Percentiles rank a stretch among this genome's conserved stretches.
phyloP scores from a whole-genome alignment of 2,888 invertebrate genomes.

The Chaetoderma sp. region DNA sequence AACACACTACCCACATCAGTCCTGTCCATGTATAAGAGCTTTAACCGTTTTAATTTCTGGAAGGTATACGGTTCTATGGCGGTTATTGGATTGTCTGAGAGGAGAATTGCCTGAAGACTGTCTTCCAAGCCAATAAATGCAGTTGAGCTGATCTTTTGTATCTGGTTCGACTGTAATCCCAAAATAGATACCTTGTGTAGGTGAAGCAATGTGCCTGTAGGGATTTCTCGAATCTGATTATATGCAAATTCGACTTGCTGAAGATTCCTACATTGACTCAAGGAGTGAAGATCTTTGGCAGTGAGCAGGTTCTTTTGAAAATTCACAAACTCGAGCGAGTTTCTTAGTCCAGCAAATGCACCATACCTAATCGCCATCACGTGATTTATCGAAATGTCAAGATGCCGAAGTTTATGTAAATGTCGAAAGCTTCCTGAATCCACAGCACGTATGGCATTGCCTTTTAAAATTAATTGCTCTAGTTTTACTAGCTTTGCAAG shows the following conservation, averaged over 20 bases:
- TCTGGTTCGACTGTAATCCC: conserved; percentile 25
- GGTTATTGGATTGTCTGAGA: conserved; percentile 26
- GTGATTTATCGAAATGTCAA: conserved; percentile 26
- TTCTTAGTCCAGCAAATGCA: conserved; percentile 23
- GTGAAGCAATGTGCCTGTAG: not conserved
- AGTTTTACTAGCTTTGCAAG: conserved; percentile 22
- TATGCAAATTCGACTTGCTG: conserved; percentile 25
- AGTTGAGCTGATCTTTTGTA: conserved; percentile 9
- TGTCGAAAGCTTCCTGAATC: conserved; percentile 18
- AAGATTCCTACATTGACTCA: conserved; percentile 22
- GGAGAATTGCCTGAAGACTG: conserved; percentile 21
- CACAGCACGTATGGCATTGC: conserved; percentile 23
- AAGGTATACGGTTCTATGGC: conserved; percentile 18
- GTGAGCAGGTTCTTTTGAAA: conserved; percentile 22
- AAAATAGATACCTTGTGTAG: conserved; percentile 17
- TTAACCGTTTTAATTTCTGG: conserved; percentile 10
- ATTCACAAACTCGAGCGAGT: conserved; percentile 23
- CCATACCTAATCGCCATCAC: conserved; percentile 19
- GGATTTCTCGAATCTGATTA: conserved; percentile 20
- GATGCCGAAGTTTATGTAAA: conserved; percentile 21
- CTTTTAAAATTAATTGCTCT: conserved; percentile 22
- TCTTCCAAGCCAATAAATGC: conserved; percentile 28
- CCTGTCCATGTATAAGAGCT: conserved; percentile 17
- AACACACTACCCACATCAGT: conserved; percentile 19
- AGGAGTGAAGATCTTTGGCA: conserved; percentile 17